phyloP scores from a whole-genome alignment of 2,888 invertebrate genomes.

The Hypolimnas misippus region DNA sequence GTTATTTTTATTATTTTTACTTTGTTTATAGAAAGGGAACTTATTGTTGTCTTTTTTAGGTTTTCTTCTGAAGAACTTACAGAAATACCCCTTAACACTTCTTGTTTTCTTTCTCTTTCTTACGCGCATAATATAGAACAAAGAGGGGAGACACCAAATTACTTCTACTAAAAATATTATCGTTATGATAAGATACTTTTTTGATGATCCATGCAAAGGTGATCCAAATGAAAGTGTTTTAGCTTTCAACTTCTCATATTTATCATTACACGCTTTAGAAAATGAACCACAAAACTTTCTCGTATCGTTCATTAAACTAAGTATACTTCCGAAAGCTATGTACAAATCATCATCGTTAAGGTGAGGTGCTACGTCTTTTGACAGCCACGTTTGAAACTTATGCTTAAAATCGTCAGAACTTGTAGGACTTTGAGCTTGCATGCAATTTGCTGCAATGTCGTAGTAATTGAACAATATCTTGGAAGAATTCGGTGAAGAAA shows the following conservation, averaged over 20 bases:
- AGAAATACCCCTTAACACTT: conserved; percentile 13
- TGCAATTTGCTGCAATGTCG: conserved; percentile 78
- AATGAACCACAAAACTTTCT: conserved; percentile 41
- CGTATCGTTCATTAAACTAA: conserved; percentile 62
- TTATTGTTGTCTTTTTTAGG: conserved; percentile 1
- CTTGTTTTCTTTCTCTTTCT: conserved; percentile 36
- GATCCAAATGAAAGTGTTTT: conserved; percentile 37
- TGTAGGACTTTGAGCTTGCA: conserved; percentile 62
- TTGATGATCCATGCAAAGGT: conserved; percentile 51
- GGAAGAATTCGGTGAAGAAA: conserved; percentile 55
- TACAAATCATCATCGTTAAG: conserved; percentile 85
- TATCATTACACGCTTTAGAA: conserved; percentile 25
- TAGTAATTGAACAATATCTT: conserved; percentile 84
- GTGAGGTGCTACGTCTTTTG: conserved; percentile 76
- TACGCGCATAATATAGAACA: conserved; percentile 44
- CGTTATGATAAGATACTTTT: conserved; percentile 57
- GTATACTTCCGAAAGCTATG: conserved; percentile 79
- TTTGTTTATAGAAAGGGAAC: neutral
- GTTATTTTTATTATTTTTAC: neutral
- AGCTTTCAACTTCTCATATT: conserved; percentile 29
- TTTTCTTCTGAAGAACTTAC: conserved; percentile 22
- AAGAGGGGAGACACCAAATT: conserved; percentile 61
- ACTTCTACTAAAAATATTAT: conserved; percentile 64
- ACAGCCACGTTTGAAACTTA: conserved; percentile 82
- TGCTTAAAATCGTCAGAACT: conserved; percentile 73